Conservation (phyloP, 2,888 invertebrate species). For the Theodoxus fluviatilis region DNA sequence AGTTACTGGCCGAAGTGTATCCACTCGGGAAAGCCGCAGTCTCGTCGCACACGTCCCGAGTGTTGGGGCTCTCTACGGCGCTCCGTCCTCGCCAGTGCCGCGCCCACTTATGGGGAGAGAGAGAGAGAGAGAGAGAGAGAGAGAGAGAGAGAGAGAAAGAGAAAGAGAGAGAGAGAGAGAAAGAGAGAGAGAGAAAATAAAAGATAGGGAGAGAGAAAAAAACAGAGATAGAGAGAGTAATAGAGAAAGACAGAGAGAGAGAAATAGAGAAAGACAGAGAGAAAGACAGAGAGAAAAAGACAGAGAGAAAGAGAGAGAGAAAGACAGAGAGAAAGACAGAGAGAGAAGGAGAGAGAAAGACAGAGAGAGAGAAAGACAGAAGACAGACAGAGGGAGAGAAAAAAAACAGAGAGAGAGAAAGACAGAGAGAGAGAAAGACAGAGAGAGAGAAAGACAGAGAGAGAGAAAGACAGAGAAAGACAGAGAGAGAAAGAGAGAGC, state of each 20-base stretch:
- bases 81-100: too few relatives aligned
- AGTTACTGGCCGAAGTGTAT: too few relatives aligned
- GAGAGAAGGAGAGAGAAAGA: background rate
- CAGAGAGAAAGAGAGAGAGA: constrained; percentile 19
- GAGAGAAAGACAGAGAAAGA: background rate
- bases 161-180: background rate
- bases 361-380: background rate
- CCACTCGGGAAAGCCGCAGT: too few relatives aligned
- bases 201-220: background rate
- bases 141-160: background rate
- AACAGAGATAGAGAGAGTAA: constrained; percentile 16
- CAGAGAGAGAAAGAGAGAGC: background rate
- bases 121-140: constrained; percentile 17
- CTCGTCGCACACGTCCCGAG: too few relatives aligned
- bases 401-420: background rate
- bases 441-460: background rate
- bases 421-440: background rate
- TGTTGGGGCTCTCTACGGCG: too few relatives aligned
- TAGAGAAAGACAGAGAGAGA: constrained; percentile 3
- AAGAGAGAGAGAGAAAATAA: background rate
- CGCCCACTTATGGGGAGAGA: too few relatives aligned
- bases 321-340: background rate
- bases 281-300: constrained; percentile 14
- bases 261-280: constrained; percentile 4
- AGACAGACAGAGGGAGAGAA: background rate